These are phyloP conservation scores for Bufotes viridis DNA, from an alignment of 2,797 vertebrate species.

Conservation along the genomic window DNA sequence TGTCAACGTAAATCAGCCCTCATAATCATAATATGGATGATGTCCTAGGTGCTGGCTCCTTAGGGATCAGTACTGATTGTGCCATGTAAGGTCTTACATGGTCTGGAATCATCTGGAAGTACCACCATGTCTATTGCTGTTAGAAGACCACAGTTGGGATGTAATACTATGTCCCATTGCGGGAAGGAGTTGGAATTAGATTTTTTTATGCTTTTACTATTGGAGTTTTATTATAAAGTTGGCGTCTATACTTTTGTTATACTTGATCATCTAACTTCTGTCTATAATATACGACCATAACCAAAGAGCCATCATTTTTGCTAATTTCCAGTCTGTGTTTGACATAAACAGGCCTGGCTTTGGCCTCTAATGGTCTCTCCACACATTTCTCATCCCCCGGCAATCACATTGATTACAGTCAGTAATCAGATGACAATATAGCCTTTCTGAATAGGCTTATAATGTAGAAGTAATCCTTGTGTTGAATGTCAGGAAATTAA, in stretches of 20 bases:
- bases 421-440: constrained; percentile 61
- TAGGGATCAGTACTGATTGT: too few species aligned
- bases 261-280: background rate
- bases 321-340: constrained; percentile 35
- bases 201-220: background rate
- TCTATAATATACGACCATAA: background rate
- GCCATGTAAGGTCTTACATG: too few species aligned
- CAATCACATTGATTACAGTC: constrained; percentile 60
- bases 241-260: background rate
- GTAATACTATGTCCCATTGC: background rate
- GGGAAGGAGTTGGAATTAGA: background rate
- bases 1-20: too few species aligned
- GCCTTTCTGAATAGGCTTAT: constrained; percentile 58
- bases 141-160: background rate
- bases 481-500: constrained; percentile 60
- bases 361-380: constrained; percentile 6
- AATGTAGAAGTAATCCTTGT: constrained; percentile 59
- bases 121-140: background rate
- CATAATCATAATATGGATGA: too few species aligned
- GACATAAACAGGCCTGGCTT: constrained; percentile 44
- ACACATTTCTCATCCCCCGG: constrained; percentile 47
- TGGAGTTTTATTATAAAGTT: background rate
- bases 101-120: background rate
- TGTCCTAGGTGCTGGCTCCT: too few species aligned
- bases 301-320: background rate